A percentile compares a stretch with the other conserved stretches of the same genome.
These are phyloP conservation scores for Anoncus sp. DNA, from an alignment of 2,888 invertebrate species.

Conservation along the genomic window DNA sequence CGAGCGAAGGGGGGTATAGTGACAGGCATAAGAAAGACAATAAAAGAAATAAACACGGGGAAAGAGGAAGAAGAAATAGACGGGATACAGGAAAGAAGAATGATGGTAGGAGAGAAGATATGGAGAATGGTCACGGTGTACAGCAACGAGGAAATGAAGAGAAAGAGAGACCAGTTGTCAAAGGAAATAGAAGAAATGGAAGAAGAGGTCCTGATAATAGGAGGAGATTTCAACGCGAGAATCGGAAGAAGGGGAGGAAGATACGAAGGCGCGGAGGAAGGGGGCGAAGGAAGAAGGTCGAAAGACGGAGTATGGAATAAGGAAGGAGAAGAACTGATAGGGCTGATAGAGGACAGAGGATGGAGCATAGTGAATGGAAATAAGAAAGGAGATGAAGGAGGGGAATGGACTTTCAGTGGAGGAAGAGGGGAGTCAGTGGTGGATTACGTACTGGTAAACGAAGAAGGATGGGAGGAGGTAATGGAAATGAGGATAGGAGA, in stretches of 20 bases:
- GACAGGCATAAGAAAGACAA: slow-evolving; percentile 2
- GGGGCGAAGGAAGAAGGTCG: not conserved
- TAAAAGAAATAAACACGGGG: not conserved
- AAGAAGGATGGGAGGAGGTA: slow-evolving; percentile 11
- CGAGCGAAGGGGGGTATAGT: slow-evolving; percentile 16
- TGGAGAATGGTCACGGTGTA: slow-evolving; percentile 7
- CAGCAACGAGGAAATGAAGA: slow-evolving; percentile 15
- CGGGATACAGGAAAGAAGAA: slow-evolving; percentile 3
- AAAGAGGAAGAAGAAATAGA: not conserved
- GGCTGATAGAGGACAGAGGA: not conserved
- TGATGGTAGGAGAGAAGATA: not conserved
- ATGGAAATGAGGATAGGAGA: not conserved
- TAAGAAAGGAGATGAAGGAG: slow-evolving; percentile 6
- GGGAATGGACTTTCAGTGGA: slow-evolving; percentile 1
- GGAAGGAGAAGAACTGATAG: slow-evolving; percentile 11
- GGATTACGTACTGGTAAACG: slow-evolving; percentile 7
- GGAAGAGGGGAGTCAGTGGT: slow-evolving; percentile 11
- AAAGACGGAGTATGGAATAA: not conserved
- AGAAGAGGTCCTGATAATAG: not conserved
- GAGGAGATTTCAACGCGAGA: slow-evolving; percentile 14
- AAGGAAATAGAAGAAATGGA: not conserved
- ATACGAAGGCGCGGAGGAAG: not conserved
- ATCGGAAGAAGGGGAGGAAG: not conserved
- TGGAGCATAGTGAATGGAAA: slow-evolving; percentile 17
- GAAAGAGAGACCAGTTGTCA: not conserved